Percentiles rank a stretch among this genome's conserved stretches.
These are phyloP conservation scores for Eudemis profundana DNA, from an alignment of 2,888 invertebrate species.

Conservation along the genomic window DNA sequence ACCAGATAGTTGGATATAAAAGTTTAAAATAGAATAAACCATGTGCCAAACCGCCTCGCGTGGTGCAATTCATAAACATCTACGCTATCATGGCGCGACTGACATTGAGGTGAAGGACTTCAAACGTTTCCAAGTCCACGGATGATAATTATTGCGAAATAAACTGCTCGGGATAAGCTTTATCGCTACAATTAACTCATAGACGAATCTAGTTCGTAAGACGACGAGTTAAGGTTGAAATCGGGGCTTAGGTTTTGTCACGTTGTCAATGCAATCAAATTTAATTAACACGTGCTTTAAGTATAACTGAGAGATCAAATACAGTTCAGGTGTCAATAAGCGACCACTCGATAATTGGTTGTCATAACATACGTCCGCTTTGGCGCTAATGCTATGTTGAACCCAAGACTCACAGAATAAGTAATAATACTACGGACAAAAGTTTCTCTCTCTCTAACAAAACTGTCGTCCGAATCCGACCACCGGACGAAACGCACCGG, in stretches of 20 bases:
- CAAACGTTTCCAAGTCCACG: slow-evolving; percentile 37
- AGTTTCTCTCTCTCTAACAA: no score
- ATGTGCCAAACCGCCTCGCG: slow-evolving; percentile 16
- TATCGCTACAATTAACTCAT: slow-evolving; percentile 21
- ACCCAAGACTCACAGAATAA: no score
- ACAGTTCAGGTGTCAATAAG: slow-evolving; percentile 52
- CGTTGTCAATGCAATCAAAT: slow-evolving; percentile 33
- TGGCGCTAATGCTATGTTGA: no score
- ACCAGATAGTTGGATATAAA: slow-evolving; percentile 6
- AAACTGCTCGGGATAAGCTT: slow-evolving; percentile 22
- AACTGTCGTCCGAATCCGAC: no score
- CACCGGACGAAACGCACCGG: no score
- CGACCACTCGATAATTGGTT: slow-evolving; percentile 54
- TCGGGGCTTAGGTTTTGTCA: slow-evolving; percentile 1
- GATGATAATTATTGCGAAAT: slow-evolving; percentile 23
- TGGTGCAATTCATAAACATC: slow-evolving; percentile 29
- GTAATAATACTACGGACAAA: no score
- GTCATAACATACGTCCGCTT: slow-evolving; percentile 50
- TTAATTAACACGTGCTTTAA: slow-evolving; percentile 26
- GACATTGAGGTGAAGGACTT: slow-evolving; percentile 40
- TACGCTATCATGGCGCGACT: slow-evolving; percentile 31
- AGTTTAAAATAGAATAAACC: slow-evolving; percentile 25
- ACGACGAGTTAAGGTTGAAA: slow-evolving; percentile 3
- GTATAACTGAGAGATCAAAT: slow-evolving; percentile 45
- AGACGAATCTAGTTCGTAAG: slow-evolving; percentile 7